Evolutionary conservation across 1,140 invertebrate genomes (phyloP), one percentile per base, ranked within the genome.

Genomic region (Trichomalopsis sarcophagae): DNA sequence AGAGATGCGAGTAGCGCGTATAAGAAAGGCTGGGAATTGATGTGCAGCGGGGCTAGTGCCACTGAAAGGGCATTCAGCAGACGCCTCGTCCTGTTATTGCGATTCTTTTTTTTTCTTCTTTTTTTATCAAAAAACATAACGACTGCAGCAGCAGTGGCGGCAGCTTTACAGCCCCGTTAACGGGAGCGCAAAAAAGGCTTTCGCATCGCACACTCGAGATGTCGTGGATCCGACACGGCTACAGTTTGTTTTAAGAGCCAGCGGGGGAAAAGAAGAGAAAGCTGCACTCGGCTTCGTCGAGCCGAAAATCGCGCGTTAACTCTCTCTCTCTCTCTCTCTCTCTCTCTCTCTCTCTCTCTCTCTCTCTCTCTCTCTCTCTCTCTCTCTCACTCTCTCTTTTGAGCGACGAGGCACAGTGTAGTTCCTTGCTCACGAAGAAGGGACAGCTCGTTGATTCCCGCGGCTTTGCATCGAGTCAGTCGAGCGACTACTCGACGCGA

Each of bases 361-460:
- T 40, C 36, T 40, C 36, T 40, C 36, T 40, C 36, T 40, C 36
- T 40, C 36, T 40, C 36, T 40, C 36, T 40, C 36, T 40, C 36
- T 40, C 36, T 40, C 36, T 40, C 36, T 40, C 36, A 6, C 7
- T 5, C 44, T 40, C 55, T 69, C 44, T 82, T 85, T 82, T 77
- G 36, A 77, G 23, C 10, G 68, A 71, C 23, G 68, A 69, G 5
- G 4, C 7, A 69, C 55, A 14, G 2, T 23, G 33, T 21, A 71
- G 68, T 71, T 33, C 27, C 33, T 33, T 17, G 23, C 21, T 33
- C 27, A 23, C 27, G 79, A 69, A 71, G 79, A 27, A 71, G 79
- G 55, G 33, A 75, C 47, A 82, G 23, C 76, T 85, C 77, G 86
- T 87, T 86, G 87, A 87, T 87, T 84, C 68, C 33, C n/a, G 55